Conservation (phyloP, 2,797 vertebrate species). For the Anguilla obscura region DNA sequence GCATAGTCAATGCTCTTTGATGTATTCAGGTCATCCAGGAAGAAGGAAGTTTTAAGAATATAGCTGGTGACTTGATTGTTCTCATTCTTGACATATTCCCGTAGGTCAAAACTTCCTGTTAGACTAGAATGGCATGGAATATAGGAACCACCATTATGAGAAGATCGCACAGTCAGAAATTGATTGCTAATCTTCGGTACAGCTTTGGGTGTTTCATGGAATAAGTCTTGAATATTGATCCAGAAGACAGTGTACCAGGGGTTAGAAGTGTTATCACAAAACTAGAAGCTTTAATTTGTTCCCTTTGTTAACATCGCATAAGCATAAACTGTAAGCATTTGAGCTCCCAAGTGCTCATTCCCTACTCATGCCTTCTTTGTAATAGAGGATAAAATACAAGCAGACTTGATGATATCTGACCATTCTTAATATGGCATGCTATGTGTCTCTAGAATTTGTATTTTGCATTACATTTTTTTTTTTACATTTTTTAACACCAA, state of each 20-base stretch:
- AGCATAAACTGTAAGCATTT: background rate
- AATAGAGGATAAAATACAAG: background rate
- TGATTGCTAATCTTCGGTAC: background rate
- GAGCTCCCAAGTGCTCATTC: background rate
- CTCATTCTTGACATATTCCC: background rate
- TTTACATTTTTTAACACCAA: too few relatives aligned
- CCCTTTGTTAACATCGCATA: background rate
- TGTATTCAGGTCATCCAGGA: background rate
- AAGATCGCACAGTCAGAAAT: background rate
- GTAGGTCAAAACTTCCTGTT: background rate
- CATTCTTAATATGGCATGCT: background rate
- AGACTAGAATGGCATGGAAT: background rate
- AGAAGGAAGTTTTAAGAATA: background rate
- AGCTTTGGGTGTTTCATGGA: background rate
- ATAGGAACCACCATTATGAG: background rate
- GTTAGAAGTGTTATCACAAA: background rate
- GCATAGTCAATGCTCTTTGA: background rate
- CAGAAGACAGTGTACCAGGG: background rate
- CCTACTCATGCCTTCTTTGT: background rate
- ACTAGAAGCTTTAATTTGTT: background rate
- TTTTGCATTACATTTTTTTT: too few relatives aligned
- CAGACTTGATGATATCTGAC: background rate
- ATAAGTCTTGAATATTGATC: background rate
- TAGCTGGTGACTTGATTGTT: background rate
- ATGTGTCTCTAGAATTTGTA: too few relatives aligned